Evolutionary conservation across 2,797 vertebrate genomes (phyloP), one percentile per base, ranked within the genome.

Genomic region (Chloroceryle inda): DNA sequence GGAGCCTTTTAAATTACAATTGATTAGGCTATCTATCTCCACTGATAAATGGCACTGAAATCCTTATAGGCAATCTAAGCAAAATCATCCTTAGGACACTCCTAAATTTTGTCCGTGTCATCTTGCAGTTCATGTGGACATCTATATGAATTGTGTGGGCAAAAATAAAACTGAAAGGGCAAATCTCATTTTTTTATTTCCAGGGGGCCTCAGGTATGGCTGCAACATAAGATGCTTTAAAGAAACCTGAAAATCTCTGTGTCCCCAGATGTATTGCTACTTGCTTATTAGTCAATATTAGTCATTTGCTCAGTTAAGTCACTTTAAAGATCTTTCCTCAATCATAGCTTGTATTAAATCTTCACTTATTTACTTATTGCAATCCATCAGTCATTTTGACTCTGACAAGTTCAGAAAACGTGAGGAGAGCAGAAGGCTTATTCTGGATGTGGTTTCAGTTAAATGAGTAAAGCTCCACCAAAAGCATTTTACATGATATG

Each of bases 1-100:
- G 44, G 88, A 92, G 59, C 44, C 67, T 76, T 86, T 75, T 53
- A 94, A 96, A 96, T 92, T 68, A 83, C 84, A 96, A 96, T 95
- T 92, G 64, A 91, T 96, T 92, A 78, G 79, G 52, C 55, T 31
- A 78, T 94, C 67, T 69, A 38, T 92, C 83, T 95, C 67, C 26
- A 81, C 49, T 86, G 79, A 96, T 76, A 92, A 94, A 92, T 56
- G 50, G 17, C 38, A 55, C 38, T 53, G 73, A 69, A 95, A 86
- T 76, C 55, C 76, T 72, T 86, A 63, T 4, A 69, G 40, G 55
- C 33, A 88, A 69, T 29, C 4, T 18, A 67, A 27, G 67, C 59
- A 96, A 84, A 87, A 95, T 71, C 44, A 74, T 85, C 27, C 15
- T 76, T 44, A 95, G 55, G 56, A 91, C 33, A 69, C 44, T 71